phyloP scores from a whole-genome alignment of 2,797 vertebrate genomes.

The Molothrus ater region DNA sequence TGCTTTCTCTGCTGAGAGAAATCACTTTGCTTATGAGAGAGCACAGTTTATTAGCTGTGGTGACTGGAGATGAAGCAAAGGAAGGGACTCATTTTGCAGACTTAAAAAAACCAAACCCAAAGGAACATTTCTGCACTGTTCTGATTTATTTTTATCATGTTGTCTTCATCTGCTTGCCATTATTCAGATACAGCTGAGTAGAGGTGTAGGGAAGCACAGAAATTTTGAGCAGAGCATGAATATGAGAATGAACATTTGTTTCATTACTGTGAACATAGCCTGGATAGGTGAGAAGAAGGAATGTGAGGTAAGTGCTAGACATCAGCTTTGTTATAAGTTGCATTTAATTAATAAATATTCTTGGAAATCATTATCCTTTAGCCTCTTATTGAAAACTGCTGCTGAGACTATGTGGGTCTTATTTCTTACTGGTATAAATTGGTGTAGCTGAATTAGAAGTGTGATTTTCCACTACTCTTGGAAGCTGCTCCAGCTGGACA shows the following conservation, averaged over 20 bases:
- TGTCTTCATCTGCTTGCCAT: background rate
- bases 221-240: background rate
- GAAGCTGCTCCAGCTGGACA: background rate
- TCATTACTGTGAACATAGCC: background rate
- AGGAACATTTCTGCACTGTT: background rate
- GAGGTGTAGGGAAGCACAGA: background rate
- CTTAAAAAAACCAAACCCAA: background rate
- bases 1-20: constrained; percentile 3
- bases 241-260: background rate
- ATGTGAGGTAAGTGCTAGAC: constrained; percentile 11
- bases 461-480: background rate
- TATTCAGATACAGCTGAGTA: background rate
- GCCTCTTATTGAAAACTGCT: background rate
- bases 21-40: background rate
- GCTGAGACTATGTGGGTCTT: background rate
- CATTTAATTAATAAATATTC: constrained; percentile 29
- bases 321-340: background rate
- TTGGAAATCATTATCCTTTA: background rate
- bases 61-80: background rate
- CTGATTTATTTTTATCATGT: background rate
- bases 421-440: background rate
- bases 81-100: background rate
- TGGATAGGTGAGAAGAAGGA: background rate
- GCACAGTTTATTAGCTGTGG: background rate
- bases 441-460: background rate